Conservation (phyloP, 2,888 invertebrate species). For the Nudaria mundana region DNA sequence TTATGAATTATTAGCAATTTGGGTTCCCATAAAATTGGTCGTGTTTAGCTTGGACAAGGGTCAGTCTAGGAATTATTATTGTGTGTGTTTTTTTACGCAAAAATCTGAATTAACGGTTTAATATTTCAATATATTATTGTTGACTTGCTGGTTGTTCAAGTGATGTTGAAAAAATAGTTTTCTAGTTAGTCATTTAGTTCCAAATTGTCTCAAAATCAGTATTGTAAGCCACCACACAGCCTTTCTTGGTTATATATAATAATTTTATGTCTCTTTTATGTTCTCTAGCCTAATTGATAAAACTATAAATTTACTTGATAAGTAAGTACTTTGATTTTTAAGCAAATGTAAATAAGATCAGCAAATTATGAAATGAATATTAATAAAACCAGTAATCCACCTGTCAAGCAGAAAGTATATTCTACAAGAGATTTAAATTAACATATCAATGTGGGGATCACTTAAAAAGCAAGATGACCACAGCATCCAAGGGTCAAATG, state of each 20-base stretch:
- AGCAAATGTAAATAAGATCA: no score
- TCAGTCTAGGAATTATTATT: slow-evolving; percentile 30
- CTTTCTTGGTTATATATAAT: no score
- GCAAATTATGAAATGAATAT: no score
- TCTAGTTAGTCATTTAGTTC: no score
- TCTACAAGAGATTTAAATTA: slow-evolving; percentile 27
- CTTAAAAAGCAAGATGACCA: slow-evolving; percentile 31
- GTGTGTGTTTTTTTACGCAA: slow-evolving; percentile 14
- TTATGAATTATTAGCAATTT: slow-evolving; percentile 73
- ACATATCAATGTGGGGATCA: slow-evolving; percentile 30
- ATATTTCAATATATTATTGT: not conserved
- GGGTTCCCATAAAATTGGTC: slow-evolving; percentile 68
- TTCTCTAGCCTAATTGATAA: no score
- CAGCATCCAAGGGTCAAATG: slow-evolving; percentile 36
- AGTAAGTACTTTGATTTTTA: no score
- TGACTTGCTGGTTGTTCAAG: not conserved
- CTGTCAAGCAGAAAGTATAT: slow-evolving; percentile 2
- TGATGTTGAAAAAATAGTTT: no score
- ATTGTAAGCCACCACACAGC: no score
- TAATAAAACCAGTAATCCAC: slow-evolving; percentile 2
- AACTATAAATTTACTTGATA: no score
- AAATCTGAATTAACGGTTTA: slow-evolving; percentile 9
- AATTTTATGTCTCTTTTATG: no score
- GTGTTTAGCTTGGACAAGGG: slow-evolving; percentile 29
- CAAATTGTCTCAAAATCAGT: no score